Evolutionary conservation across 1,140 invertebrate species (phyloP), one percentile per base, ranked within the genome.

Genomic region (Drosophila sproati): DNA sequence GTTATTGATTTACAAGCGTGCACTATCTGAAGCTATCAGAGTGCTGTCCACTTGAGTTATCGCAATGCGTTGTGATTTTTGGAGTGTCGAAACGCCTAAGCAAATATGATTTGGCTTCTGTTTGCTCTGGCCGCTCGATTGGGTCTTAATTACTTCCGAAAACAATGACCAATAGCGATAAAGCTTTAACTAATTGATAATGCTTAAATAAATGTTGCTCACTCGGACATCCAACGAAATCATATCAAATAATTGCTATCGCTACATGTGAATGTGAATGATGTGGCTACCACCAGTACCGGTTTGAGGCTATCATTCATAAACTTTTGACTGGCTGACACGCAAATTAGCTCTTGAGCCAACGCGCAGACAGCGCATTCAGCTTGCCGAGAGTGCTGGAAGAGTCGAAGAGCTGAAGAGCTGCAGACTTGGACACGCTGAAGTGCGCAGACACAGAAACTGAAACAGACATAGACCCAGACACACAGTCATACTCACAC

Each of bases 131-230:
- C 54, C 79, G 52, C 47, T 61, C 86, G 81, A 89, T 89, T 90
- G 86, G 76, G 78, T 82, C 79, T 86, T 90, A 89, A 89, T 89
- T 89, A 86, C 86, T 89, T 89, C 86, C 86, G 86, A 89, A 89
- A 85, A 89, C 85, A 85, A 89, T 90, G 86, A 78, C 73, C 77
- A 78, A 73, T 73, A 59, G 68, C 74, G 77, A 75, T 78, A 78
- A 73, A 48, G 73, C 83, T 73, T 73, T 81, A 81, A 85, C 88
- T 88, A 89, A 88, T 88, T 88, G 88, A 88, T 73, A 66, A 64
- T 59, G 60, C 60, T 72, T 69, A 73, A 64, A 45, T 61, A 63
- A 52, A 71, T 80, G 67, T 2, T 50, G 29, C 43, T 50, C 45
- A n/a, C 41, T 29, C 7, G 2, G 60, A 74, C 61, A 83, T 80